A percentile compares a stretch with the other conserved stretches of the same genome.
These are phyloP conservation scores for Pedetes capensis DNA, from an alignment of 2,113 vertebrate genomes.

Conservation along the genomic window DNA sequence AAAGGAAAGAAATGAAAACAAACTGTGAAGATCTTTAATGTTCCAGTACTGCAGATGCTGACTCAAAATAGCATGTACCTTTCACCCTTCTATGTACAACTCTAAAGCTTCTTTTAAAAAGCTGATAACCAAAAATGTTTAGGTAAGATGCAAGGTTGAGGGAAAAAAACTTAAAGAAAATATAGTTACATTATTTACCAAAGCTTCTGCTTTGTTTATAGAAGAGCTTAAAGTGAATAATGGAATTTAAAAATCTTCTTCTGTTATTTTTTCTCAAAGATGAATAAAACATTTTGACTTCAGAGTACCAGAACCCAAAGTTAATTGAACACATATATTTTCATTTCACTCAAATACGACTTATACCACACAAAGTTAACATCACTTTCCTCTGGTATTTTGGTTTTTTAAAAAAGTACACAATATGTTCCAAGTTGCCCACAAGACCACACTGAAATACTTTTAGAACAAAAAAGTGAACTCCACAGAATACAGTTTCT, in stretches of 20 bases:
- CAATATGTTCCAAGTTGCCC: conserved; percentile 43
- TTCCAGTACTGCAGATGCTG: neutral
- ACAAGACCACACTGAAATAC: conserved; percentile 44
- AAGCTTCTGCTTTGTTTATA: conserved; percentile 30
- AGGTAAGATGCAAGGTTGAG: neutral
- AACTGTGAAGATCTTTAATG: conserved; percentile 17
- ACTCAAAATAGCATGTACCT: neutral
- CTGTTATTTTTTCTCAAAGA: neutral
- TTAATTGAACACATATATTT: conserved; percentile 39
- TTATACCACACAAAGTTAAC: conserved; percentile 43
- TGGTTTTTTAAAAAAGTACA: neutral
- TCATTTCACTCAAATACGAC: conserved; percentile 46
- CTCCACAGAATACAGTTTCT: conserved; percentile 23
- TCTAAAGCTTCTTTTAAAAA: neutral
- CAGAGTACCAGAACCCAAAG: conserved; percentile 8
- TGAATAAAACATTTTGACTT: conserved; percentile 29
- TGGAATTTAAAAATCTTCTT: neutral
- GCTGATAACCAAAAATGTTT: neutral
- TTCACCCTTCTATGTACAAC: neutral
- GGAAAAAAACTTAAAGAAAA: neutral
- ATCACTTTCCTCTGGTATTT: conserved; percentile 41
- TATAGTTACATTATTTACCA: neutral
- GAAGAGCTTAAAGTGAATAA: neutral
- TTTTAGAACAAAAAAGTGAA: conserved; percentile 38
- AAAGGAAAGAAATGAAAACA: conserved; percentile 51